Evolutionary conservation across 2,113 vertebrate genomes (phyloP), one percentile per base, ranked within the genome.

Genomic region (Athene noctua): DNA sequence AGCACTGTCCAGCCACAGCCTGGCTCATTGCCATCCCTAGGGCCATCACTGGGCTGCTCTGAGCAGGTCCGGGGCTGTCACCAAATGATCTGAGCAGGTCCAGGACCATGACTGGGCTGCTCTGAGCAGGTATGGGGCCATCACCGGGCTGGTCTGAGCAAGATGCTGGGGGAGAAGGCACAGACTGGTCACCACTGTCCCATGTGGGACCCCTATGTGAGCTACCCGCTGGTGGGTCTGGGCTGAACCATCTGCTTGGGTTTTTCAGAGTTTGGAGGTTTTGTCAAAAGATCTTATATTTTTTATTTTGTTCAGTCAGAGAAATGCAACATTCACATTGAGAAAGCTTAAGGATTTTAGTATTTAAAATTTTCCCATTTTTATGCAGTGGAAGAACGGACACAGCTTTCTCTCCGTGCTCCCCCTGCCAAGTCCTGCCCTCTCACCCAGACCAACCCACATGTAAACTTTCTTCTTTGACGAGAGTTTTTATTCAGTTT

Each of bases 151-250:
- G 9, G 34, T 67, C 34, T 80, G 52, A 57, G 34, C 42, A 47
- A 10, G 34, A 1, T 42, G n/a, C 49, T 47, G 49, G 29, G 10
- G 3, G 15, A 49, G n/a, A 11, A 13, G 19, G 42, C 25, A 57
- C 42, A 25, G n/a, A 47, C 23, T 1, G 2, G 47, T 34, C 57
- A 55, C 13, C 66, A 27, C 47, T 1, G 0, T 79, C 57, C 27
- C n/a, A n/a, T 0, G 4, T 68, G 46, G 42, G 9, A 9, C 9
- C n/a, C 46, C 7, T 15, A n/a, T 80, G 51, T 30, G 42, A 80
- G 20, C n/a, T 65, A n/a, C 58, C 25, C 0, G 1, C 67, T 21
- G 6, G 36, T 2, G 2, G 42, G 67, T 36, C 57, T 26, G 51
- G 51, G 36, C 44, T 58, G 51, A 32, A 49, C 30, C 13, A 6